These are phyloP conservation scores for Cephus runcator DNA, from an alignment of 2,888 invertebrate genomes.

Conservation along the genomic window DNA sequence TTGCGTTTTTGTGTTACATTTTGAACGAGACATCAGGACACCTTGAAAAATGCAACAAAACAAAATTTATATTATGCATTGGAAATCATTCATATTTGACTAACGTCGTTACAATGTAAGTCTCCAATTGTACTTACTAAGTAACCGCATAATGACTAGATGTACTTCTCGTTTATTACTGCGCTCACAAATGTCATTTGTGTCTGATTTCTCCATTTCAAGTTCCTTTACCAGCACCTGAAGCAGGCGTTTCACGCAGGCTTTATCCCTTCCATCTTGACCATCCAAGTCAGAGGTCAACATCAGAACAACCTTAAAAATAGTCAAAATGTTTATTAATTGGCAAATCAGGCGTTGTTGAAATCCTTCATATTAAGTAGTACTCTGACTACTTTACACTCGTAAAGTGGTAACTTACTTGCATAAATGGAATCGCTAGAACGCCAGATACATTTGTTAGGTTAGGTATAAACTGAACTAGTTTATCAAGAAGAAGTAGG, in stretches of 20 bases:
- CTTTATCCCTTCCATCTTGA: slow-evolving; percentile 82
- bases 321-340: background rate
- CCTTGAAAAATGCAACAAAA: slow-evolving; percentile 61
- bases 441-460: slow-evolving; percentile 84
- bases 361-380: background rate
- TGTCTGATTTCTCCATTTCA: slow-evolving; percentile 73
- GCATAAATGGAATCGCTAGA: slow-evolving; percentile 90
- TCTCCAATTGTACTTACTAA: slow-evolving; percentile 72
- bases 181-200: slow-evolving; percentile 71
- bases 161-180: slow-evolving; percentile 86
- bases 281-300: slow-evolving; percentile 89
- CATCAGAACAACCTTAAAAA: slow-evolving; percentile 82
- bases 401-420: slow-evolving; percentile 69
- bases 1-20: slow-evolving; percentile 66
- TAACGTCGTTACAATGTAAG: background rate
- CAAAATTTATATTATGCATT: background rate
- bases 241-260: slow-evolving; percentile 81
- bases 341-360: background rate
- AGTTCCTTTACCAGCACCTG: slow-evolving; percentile 78
- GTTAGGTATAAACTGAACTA: slow-evolving; percentile 82
- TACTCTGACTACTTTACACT: background rate
- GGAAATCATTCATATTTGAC: background rate
- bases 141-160: slow-evolving; percentile 85
- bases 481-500: slow-evolving; percentile 77
- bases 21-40: slow-evolving; percentile 82